Percentiles rank a stretch among this genome's conserved stretches.
Evolutionary conservation across 2,888 invertebrate species (phyloP).

Genomic region (Chydorus sphaericus): DNA sequence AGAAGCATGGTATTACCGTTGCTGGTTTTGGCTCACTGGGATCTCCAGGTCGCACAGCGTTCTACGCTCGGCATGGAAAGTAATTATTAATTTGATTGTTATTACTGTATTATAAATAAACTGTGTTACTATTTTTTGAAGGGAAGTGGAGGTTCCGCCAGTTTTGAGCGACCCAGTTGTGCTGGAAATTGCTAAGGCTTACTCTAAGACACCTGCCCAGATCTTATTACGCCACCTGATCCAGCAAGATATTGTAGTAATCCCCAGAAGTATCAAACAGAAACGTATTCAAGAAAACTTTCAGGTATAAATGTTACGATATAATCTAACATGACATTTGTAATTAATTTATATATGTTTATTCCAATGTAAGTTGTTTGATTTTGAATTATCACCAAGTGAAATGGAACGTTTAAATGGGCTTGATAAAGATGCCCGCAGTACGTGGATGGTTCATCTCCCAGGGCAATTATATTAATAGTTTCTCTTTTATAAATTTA

Average conservation of each 20-base stretch:
- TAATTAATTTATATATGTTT: neutral
- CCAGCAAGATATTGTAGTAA: constrained; percentile 55
- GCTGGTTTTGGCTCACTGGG: constrained; percentile 8
- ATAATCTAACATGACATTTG: constrained; percentile 14
- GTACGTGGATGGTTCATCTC: too few relatives aligned
- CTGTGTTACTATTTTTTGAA: neutral
- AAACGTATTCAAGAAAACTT: constrained; percentile 59
- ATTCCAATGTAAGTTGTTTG: neutral
- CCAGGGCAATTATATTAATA: too few relatives aligned
- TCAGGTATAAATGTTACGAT: constrained; percentile 33
- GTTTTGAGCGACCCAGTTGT: constrained; percentile 28
- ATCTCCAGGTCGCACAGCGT: constrained; percentile 3
- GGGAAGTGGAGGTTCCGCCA: constrained; percentile 13
- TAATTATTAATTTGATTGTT: neutral
- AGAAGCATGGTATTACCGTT: constrained; percentile 29
- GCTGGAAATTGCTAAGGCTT: constrained; percentile 28
- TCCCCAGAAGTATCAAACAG: constrained; percentile 70
- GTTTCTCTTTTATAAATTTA: too few relatives aligned
- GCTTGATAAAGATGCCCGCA: neutral
- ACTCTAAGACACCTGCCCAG: constrained; percentile 58
- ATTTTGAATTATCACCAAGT: neutral
- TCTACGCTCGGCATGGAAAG: neutral
- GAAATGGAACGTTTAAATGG: neutral
- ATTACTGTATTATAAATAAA: neutral
- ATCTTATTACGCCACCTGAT: constrained; percentile 54